Base-by-base conservation (phyloP, 2,113 vertebrate species). In the Tupaia tana region DNA sequence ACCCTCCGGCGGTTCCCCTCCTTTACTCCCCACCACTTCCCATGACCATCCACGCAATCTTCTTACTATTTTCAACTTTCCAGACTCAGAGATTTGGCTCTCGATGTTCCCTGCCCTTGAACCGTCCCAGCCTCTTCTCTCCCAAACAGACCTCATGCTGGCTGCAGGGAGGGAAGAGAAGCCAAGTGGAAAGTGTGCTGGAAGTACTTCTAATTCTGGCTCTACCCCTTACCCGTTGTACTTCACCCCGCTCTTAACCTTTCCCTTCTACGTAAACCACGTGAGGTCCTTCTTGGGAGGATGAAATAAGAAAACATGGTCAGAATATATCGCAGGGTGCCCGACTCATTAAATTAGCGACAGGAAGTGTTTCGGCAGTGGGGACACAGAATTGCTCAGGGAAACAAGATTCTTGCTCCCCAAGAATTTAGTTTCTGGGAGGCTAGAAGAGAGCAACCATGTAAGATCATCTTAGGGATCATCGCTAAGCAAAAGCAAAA, bases 131-230 rank as follows among this genome's bases (percentile, higher is more conserved):
- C 7, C 11, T 14, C 63, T 31, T 88, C 34, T 86, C 81, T 90
- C 69, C 88, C 69, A 84, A 93, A 61, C 56, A 67, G 64, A 52
- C 70, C 64, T 67, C 83, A 9, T 8, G 34, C 12, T 0, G 11
- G 75, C 70, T 94, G 56, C 66, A 14, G 73, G 94, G 88, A 79
- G 82, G 87, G 59, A 56, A 89, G 66, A 66, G 70, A 12, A 83
- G 89, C 4, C 3, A 86, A 63, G 85, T 24, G 61, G 79, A 92
- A 92, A 94, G 70, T 2, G 54, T 79, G 83, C 82, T 70, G 71
- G 90, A 89, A 79, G 89, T 89, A 74, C 86, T 69, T 89, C 93
- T 94, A 79, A 73, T 89, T 96, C 79, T 56, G 89, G 67, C 58
- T 81, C 88, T 75, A 79, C 71, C 79, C 24, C 85, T 86, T 67